Percentiles rank a stretch among this genome's conserved stretches.
Evolutionary conservation across 2,888 invertebrate species (phyloP).

Genomic region (Deilephila porcellus): DNA sequence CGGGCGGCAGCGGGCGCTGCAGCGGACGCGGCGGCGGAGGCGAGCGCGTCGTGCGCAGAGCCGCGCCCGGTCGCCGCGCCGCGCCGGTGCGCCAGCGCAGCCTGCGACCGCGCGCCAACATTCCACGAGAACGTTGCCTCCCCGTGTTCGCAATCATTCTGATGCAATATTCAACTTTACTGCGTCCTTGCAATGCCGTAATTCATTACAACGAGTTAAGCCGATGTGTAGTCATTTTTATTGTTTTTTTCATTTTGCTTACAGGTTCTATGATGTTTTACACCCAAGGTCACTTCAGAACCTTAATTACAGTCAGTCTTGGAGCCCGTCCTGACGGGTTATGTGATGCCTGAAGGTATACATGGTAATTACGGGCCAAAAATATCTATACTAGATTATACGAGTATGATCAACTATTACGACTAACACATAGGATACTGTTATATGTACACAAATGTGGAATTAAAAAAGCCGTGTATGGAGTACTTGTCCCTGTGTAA

Average conservation of each 20-base stretch:
- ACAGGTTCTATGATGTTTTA: slow-evolving; percentile 65
- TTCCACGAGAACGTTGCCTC: slow-evolving; percentile 82
- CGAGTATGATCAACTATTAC: background rate
- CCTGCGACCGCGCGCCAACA: slow-evolving; percentile 64
- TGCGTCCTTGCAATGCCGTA: slow-evolving; percentile 85
- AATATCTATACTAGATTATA: background rate
- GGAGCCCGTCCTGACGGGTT: slow-evolving; percentile 47
- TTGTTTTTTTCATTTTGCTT: slow-evolving; percentile 65
- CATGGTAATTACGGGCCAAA: background rate
- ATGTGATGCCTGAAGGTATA: background rate
- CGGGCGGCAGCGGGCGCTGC: slow-evolving; percentile 47
- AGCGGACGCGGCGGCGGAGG: slow-evolving; percentile 44
- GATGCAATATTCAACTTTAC: slow-evolving; percentile 85
- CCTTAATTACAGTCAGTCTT: slow-evolving; percentile 70
- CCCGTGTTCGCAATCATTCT: slow-evolving; percentile 73
- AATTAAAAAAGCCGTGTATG: background rate
- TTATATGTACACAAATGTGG: background rate
- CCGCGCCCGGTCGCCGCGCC: slow-evolving; percentile 44
- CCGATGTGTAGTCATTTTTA: slow-evolving; percentile 74
- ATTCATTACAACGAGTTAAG: slow-evolving; percentile 82
- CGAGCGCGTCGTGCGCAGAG: slow-evolving; percentile 38
- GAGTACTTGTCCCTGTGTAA: background rate
- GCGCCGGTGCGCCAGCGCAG: slow-evolving; percentile 50
- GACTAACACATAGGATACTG: background rate
- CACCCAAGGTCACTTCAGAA: slow-evolving; percentile 74